Base-by-base conservation (phyloP, 2,797 vertebrate genomes). In the Dallia pectoralis region DNA sequence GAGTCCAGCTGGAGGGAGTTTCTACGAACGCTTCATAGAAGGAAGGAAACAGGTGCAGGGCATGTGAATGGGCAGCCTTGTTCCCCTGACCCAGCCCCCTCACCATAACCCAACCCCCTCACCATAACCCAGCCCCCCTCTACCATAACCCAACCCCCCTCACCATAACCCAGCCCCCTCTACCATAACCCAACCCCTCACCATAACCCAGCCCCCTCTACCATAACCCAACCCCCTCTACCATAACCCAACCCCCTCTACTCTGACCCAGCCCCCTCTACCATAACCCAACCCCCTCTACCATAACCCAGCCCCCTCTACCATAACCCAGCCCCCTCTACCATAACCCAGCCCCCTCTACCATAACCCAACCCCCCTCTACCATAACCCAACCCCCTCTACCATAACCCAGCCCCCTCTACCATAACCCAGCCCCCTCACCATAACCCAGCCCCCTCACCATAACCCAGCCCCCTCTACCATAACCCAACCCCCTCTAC, bases 1-100 rank as follows among this genome's bases (percentile, higher is more conserved):
- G 8, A 63, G 56, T 72, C 69, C 73, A 59, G 70, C 75, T 77
- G 75, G 65, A 77, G 63, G 71, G 36, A 59, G n/a, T 49, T n/a
- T 56, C 53, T 61, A 67, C 63, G 65, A 68, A 47, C 72, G 70
- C 30, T 49, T 72, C 70, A 33, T 2, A 29, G 64, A 64, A 33
- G 51, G 73, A 72, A 79, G 56, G 77, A 77, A 75, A 70, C 77
- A 79, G 77, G 73, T 79, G 77, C 69, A 53, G 2, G 7, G 66
- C 30, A 29, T 15, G 61, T 79, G 77, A 79, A 79, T 75, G 70
- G 67, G 48, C 36, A 18, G 73, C 77, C 73, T 79, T 79, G 74
- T 79, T 74, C 67, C 70, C 44, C 14, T 5, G n/a, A 18, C 25
- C 65, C 66, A n/a, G n/a, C 56, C 59, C 32, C 47, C 48, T 49